phyloP scores from a whole-genome alignment of 2,888 invertebrate genomes.

The Carterocephalus palaemon region DNA sequence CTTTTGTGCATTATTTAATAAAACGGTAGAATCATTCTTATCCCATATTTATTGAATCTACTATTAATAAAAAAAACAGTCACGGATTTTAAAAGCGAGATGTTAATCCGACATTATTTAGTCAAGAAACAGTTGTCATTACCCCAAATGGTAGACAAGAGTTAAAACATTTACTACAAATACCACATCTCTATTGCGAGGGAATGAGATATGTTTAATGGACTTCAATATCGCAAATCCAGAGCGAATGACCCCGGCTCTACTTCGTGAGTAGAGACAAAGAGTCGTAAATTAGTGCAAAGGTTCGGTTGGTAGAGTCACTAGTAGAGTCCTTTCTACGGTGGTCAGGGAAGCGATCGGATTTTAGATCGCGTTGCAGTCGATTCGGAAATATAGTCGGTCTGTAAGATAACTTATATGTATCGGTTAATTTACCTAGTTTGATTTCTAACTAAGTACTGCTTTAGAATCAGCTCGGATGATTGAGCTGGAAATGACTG shows the following conservation, averaged over 20 bases:
- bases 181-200: constrained; percentile 12
- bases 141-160: constrained; percentile 2
- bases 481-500: too few species aligned
- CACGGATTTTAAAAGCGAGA: too few species aligned
- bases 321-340: constrained; percentile 22
- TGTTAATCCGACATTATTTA: neutral
- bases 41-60: too few species aligned
- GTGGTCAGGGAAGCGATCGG: constrained; percentile 23
- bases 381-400: neutral
- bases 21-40: too few species aligned
- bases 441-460: too few species aligned
- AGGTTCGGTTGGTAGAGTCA: constrained; percentile 18
- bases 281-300: constrained; percentile 16
- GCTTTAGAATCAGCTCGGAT: too few species aligned
- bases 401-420: neutral
- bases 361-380: constrained; percentile 16
- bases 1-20: too few species aligned
- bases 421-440: too few species aligned
- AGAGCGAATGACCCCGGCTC: constrained; percentile 12
- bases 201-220: constrained; percentile 12
- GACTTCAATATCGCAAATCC: constrained; percentile 13
- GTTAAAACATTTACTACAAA: constrained; percentile 5
- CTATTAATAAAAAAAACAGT: too few species aligned
- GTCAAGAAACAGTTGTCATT: neutral
- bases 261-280: constrained; percentile 14